A percentile compares a stretch with the other conserved stretches of the same genome.
These are phyloP conservation scores for Platichthys stellatus DNA, from an alignment of 2,113 vertebrate genomes.

Conservation along the genomic window DNA sequence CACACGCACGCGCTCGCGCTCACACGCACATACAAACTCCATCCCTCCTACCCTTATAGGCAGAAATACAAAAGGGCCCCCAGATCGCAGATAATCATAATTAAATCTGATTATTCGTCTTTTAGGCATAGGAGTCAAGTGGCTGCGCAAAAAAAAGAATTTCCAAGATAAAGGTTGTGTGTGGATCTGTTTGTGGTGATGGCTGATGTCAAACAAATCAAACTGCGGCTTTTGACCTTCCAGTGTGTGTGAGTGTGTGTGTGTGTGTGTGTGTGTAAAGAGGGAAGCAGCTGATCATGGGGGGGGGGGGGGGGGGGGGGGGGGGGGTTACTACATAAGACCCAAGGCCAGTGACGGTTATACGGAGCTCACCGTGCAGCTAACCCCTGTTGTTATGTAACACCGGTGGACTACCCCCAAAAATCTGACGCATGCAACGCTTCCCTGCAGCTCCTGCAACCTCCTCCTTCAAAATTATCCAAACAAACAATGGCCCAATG, in stretches of 20 bases:
- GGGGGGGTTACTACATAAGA: too few relatives aligned
- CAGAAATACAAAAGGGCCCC: slow-evolving; percentile 37
- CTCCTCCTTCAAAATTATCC: not conserved
- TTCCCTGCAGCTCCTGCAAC: not conserved
- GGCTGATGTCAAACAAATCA: slow-evolving; percentile 30
- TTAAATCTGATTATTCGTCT: slow-evolving; percentile 51
- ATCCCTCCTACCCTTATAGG: not conserved
- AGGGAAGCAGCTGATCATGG: too few relatives aligned
- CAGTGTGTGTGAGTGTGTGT: too few relatives aligned
- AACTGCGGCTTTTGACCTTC: slow-evolving; percentile 42
- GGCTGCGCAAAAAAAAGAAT: not conserved
- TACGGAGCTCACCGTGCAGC: slow-evolving; percentile 25
- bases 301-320: too few relatives aligned
- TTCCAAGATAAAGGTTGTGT: not conserved
- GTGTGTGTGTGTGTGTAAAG: too few relatives aligned
- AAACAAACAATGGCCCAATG: not conserved
- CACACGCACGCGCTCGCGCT: accelerated
- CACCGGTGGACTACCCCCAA: slow-evolving; percentile 7
- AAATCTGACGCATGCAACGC: not conserved
- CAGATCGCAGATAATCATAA: slow-evolving; percentile 53
- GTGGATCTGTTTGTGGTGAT: not conserved
- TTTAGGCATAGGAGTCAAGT: slow-evolving; percentile 20
- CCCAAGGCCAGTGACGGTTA: slow-evolving; percentile 24
- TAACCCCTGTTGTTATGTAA: slow-evolving; percentile 56
- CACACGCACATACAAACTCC: not conserved